A percentile compares a stretch with the other conserved stretches of the same genome.
phyloP scores from a whole-genome alignment of 2,113 vertebrate species.

The Aspiorhynchus laticeps region DNA sequence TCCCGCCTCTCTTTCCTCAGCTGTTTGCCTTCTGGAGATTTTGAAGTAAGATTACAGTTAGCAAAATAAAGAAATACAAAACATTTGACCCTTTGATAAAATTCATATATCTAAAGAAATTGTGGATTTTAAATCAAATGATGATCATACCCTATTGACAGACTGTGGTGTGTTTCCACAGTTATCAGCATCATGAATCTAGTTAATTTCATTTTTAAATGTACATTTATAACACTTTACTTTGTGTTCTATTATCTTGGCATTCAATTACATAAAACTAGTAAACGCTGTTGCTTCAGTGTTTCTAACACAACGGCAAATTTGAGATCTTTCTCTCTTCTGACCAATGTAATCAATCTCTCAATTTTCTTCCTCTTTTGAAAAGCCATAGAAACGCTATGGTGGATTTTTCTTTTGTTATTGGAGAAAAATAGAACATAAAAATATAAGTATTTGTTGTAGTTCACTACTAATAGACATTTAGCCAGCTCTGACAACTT shows the following conservation, averaged over 20 bases:
- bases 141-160: not conserved
- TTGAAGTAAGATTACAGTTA: not conserved
- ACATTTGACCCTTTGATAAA: not conserved
- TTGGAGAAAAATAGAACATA: not conserved
- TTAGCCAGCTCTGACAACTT: not conserved
- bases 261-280: too few relatives aligned
- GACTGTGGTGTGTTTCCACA: not conserved
- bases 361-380: too few relatives aligned
- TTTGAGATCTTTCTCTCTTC: too few relatives aligned
- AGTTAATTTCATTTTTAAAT: not conserved
- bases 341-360: too few relatives aligned
- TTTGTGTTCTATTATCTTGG: too few relatives aligned
- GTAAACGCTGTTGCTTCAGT: too few relatives aligned
- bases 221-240: not conserved
- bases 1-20: conserved; percentile 95
- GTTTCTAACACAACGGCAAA: too few relatives aligned
- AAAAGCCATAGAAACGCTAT: too few relatives aligned
- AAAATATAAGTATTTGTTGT: not conserved
- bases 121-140: not conserved
- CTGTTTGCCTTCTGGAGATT: conserved; percentile 88
- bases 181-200: not conserved
- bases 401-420: not conserved
- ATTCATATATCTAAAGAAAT: not conserved
- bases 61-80: not conserved
- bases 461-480: too few relatives aligned